Evolutionary conservation across 2,113 vertebrate genomes (phyloP), one percentile per base, ranked within the genome.

Genomic region (Rhynchomys soricoides): DNA sequence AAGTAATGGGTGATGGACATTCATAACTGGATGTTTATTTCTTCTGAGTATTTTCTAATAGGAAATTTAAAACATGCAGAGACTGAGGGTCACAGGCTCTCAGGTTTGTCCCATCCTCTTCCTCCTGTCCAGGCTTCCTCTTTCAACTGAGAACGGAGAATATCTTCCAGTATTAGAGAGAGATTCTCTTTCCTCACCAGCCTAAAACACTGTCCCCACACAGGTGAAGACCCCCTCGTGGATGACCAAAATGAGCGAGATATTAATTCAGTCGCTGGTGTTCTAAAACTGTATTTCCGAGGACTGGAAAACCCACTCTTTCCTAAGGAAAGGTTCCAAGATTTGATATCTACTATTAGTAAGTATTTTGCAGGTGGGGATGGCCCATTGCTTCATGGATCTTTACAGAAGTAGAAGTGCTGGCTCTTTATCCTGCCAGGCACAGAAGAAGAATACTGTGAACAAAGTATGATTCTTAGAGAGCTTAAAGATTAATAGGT

Each of bases 241-340:
- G 99, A 99, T 68, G 99, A 99, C 96, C 99, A 99, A 95, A 98
- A 98, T 0, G 99, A 99, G 78, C 99, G 99, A 90, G 99, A 99
- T 97, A 99, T 99, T 89, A 99, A 99, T 97, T 99, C 99, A 3
- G 99, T 99, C 57, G 99, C 99, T 50, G 99, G 99, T 29, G 99
- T 99, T 97, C 99, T 99, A 97, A 99, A 99, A 98, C 99, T 99
- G 85, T 99, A 99, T 98, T 99, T 99, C 98, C 99, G 99, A 97
- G 99, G 99, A 71, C 98, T 99, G 98, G 99, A 99, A 98, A 99
- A 99, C 97, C 99, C 99, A 7, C 98, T 99, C 98, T 99, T 99
- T 99, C 99, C 99, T 91, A 99, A 99, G 98, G 99, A 99, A 98
- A 99, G 99, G 98, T 99, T 99, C 98, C 99, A 99, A 92, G 99